These are phyloP conservation scores for Tamias sibiricus DNA, from an alignment of 2,113 vertebrate species.

Conservation along the genomic window DNA sequence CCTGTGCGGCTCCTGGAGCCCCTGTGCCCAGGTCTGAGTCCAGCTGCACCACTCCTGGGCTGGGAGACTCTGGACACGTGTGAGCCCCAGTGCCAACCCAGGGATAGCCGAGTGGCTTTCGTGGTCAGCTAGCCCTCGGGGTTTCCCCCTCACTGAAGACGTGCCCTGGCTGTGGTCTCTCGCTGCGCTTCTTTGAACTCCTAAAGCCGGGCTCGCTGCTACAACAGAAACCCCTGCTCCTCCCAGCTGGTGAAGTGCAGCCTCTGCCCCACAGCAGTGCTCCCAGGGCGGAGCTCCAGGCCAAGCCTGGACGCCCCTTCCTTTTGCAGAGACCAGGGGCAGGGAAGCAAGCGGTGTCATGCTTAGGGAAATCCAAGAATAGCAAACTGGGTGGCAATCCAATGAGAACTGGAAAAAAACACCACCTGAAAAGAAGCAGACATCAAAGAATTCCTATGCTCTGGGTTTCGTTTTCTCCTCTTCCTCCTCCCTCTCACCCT, in stretches of 20 bases:
- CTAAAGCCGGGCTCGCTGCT: slow-evolving; percentile 53
- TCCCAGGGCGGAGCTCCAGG: not conserved
- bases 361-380: not conserved
- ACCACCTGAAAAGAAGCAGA: not conserved
- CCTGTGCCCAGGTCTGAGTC: not conserved
- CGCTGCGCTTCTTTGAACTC: not conserved
- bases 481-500: not conserved
- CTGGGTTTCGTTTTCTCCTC: not conserved
- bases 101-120: not conserved
- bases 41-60: not conserved
- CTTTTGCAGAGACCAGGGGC: not conserved
- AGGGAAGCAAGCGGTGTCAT: not conserved
- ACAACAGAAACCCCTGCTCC: slow-evolving; percentile 33
- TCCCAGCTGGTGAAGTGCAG: not conserved
- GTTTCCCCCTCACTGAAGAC: not conserved
- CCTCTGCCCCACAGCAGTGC: slow-evolving; percentile 16
- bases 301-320: not conserved
- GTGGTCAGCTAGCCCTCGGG: not conserved
- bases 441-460: not conserved
- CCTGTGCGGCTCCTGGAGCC: not conserved
- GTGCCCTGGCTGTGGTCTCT: not conserved
- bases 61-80: not conserved
- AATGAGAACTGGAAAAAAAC: not conserved
- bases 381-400: not conserved
- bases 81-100: rapidly evolving